Evolutionary conservation across 1,140 invertebrate species (phyloP), one percentile per base, ranked within the genome.

Genomic region (Platorchestia sp.): DNA sequence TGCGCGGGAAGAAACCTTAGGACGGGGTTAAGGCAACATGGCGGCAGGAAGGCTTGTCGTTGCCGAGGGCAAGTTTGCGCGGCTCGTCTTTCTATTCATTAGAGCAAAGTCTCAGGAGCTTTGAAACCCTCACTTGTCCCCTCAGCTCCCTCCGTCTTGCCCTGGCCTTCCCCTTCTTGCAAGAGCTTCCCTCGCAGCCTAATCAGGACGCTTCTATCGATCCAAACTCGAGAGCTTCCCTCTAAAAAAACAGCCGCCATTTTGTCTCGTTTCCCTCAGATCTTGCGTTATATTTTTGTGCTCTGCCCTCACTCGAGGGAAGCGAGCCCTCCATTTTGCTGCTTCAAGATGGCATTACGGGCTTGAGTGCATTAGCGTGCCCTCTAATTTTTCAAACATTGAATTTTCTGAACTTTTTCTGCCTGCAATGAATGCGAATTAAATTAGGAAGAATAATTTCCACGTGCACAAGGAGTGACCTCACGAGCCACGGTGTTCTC

Each of bases 21-120:
- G 59, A 75, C 59, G 27, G 59, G 59, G 59, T 36, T 75, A 89
- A 89, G 42, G 87, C n/a, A 89, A 44, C 87, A 89, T 42, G 87
- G 87, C n/a, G 43, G 87, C 10, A 42, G 87, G 43, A 41, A 89
- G 87, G 10, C 87, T 89, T 36, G 10, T 10, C 27, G 59, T 75
- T 75, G 43, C 87, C 87, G 87, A 89, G 87, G 87, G 87, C 43
- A 93, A 93, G 91, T 45, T 6, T 93, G 91, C 41, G 41, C 87
- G 91, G 6, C 91, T 93, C 91, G 43, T 93, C 91, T 93, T 93
- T 93, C 91, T 93, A 93, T 93, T 93, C 91, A 93, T 93, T 93
- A 93, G 91, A 93, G 91, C 43, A 93, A 93, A 93, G 91, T 93
- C 91, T 93, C 91, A 45, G 45, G 91, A 93, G 91, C 91, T 93